A percentile compares a stretch with the other conserved stretches of the same genome.
These are phyloP conservation scores for Eremophila alpestris DNA, from an alignment of 2,797 vertebrate species.

Conservation along the genomic window DNA sequence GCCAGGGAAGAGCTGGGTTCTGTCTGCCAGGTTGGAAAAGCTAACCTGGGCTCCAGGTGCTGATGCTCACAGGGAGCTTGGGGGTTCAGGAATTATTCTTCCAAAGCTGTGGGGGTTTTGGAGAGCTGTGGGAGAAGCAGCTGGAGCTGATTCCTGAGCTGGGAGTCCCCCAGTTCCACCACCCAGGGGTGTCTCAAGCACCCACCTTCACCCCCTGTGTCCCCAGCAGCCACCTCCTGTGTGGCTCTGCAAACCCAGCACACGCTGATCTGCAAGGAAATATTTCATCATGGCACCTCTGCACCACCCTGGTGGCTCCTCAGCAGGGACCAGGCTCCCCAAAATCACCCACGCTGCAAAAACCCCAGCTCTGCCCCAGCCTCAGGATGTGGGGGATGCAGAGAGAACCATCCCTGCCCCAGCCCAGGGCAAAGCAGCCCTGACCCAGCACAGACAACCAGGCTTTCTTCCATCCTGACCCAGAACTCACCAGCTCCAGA, in stretches of 20 bases:
- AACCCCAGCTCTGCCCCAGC: not conserved
- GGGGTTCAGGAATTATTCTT: accelerated
- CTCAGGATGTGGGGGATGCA: not conserved
- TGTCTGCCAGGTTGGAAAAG: not conserved
- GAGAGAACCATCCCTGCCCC: not conserved
- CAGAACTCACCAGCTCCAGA: constrained; percentile 17
- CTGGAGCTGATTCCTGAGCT: not conserved
- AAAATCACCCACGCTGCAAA: not conserved
- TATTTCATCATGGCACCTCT: not conserved
- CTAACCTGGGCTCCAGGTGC: not conserved
- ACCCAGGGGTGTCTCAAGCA: not conserved
- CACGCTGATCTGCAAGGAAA: accelerated
- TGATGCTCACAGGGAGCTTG: accelerated
- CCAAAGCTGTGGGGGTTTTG: accelerated
- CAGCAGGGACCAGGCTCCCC: accelerated
- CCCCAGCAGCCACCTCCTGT: not conserved
- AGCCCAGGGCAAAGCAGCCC: not conserved
- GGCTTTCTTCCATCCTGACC: not conserved
- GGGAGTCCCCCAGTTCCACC: not conserved
- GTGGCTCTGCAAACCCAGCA: accelerated
- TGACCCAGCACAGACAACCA: not conserved
- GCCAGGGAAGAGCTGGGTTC: not conserved
- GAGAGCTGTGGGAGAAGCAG: not conserved
- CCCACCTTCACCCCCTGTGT: accelerated
- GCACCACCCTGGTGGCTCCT: accelerated